phyloP scores from a whole-genome alignment of 2,888 invertebrate species.

The Tolmerus cingulatus region DNA sequence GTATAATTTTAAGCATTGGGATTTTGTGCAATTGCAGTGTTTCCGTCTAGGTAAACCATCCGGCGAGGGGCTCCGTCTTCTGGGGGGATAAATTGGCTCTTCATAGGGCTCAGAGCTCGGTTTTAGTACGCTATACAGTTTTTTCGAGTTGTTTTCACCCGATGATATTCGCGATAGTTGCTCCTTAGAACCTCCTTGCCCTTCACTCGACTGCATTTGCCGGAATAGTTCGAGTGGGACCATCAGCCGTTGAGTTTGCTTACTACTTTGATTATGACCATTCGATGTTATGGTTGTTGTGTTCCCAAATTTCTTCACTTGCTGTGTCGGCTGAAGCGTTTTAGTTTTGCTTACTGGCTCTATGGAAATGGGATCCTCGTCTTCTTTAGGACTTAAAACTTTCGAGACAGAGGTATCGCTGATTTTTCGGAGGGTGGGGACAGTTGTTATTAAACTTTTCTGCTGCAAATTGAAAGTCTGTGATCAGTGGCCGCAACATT shows the following conservation, averaged over 20 bases:
- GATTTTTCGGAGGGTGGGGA: conserved; percentile 53
- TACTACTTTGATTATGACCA: background rate
- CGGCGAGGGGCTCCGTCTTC: conserved; percentile 49
- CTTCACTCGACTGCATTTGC: conserved; percentile 19
- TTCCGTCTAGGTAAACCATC: conserved; percentile 70
- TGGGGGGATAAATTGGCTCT: background rate
- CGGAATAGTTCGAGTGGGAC: conserved; percentile 13
- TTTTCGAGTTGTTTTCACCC: conserved; percentile 48
- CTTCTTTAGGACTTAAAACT: background rate
- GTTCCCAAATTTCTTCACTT: background rate
- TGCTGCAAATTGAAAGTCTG: conserved; percentile 43
- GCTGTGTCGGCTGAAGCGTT: background rate
- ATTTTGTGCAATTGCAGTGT: conserved; percentile 99
- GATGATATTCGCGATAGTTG: background rate
- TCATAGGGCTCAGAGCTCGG: conserved; percentile 25
- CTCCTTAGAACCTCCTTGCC: background rate
- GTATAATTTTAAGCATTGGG: conserved; percentile 96
- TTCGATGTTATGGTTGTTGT: background rate
- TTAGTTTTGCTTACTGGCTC: background rate
- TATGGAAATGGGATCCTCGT: conserved; percentile 1
- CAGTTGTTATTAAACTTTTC: conserved; percentile 52
- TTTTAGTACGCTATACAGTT: conserved; percentile 53
- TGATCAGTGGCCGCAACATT: background rate
- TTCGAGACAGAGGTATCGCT: conserved; percentile 47
- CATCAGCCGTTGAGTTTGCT: conserved; percentile 4